Conservation (phyloP, 2,113 vertebrate species). For the Eurypyga helias region DNA sequence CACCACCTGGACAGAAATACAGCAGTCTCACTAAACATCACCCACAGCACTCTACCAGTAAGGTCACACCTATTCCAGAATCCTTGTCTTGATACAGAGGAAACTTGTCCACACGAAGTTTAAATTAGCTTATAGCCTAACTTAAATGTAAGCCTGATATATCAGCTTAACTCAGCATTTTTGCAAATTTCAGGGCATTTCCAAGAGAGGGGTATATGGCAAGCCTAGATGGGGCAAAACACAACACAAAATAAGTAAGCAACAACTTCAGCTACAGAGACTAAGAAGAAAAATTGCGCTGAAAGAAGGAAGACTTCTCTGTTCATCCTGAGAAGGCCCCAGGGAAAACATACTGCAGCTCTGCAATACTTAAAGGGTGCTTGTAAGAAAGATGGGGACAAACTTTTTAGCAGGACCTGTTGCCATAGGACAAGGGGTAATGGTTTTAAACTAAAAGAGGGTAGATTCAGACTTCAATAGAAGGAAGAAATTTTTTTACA, state of each 20-base stretch:
- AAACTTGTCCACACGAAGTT: neutral
- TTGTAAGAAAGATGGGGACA: too few species aligned
- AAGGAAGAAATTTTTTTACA: too few species aligned
- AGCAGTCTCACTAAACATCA: neutral
- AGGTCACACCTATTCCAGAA: neutral
- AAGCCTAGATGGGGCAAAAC: neutral
- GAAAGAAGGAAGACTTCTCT: too few species aligned
- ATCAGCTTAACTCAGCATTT: neutral
- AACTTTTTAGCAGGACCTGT: too few species aligned
- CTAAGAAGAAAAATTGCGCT: too few species aligned
- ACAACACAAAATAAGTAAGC: neutral
- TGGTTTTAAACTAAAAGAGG: too few species aligned
- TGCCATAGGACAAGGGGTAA: too few species aligned
- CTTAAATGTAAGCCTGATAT: neutral
- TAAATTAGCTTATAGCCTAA: neutral
- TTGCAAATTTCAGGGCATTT: neutral
- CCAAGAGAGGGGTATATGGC: rapidly evolving
- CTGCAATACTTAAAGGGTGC: too few species aligned
- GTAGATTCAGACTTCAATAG: too few species aligned
- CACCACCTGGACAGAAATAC: neutral
- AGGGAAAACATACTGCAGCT: too few species aligned
- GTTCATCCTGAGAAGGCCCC: too few species aligned
- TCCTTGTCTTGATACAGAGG: neutral
- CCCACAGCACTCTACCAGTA: neutral
- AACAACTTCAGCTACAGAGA: too few species aligned